phyloP scores from a whole-genome alignment of 2,888 invertebrate genomes.

The Halocaridina rubra region DNA sequence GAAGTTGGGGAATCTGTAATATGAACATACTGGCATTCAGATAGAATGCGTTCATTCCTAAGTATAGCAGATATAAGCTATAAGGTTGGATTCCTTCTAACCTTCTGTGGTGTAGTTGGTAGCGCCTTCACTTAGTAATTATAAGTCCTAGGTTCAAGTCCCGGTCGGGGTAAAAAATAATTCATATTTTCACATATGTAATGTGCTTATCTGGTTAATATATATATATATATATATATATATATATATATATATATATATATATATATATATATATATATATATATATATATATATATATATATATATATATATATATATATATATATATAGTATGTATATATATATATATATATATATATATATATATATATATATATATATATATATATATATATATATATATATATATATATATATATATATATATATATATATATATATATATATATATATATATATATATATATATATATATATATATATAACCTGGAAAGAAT shows the following conservation, averaged over 20 bases:
- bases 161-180: no score
- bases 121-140: no score
- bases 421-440: conserved; percentile 21
- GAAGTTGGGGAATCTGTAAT: no score
- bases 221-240: conserved; percentile 6
- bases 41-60: no score
- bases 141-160: no score
- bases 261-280: conserved; percentile 27
- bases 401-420: conserved; percentile 18
- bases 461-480: not conserved
- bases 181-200: no score
- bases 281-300: conserved; percentile 34
- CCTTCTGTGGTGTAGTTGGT: no score
- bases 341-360: conserved; percentile 39
- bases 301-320: conserved; percentile 29
- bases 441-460: conserved; percentile 15
- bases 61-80: no score
- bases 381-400: conserved; percentile 31
- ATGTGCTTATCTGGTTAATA: no score
- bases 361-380: conserved; percentile 29
- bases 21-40: no score
- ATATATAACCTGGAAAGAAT: no score
- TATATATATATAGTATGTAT: conserved; percentile 35
- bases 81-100: no score
- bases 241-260: conserved; percentile 30